Conservation (phyloP, 2,113 vertebrate species). For the Forbesichthys papilliferus region DNA sequence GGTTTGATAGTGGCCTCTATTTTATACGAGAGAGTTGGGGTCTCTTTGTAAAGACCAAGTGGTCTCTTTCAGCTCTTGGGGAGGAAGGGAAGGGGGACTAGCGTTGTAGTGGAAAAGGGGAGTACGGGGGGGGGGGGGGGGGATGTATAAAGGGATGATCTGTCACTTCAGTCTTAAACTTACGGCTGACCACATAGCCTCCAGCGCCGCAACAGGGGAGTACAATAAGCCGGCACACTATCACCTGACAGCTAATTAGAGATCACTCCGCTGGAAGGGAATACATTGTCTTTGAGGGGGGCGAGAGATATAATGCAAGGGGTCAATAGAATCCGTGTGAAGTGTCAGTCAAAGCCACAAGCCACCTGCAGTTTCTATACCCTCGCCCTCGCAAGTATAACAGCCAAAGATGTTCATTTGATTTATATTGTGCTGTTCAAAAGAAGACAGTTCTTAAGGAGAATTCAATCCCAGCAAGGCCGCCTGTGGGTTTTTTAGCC, state of each 20-base stretch:
- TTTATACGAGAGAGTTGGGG: constrained; percentile 54
- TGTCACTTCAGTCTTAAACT: constrained; percentile 67
- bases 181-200: constrained; percentile 72
- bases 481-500: constrained; percentile 3
- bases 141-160: constrained; percentile 63
- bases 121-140: constrained; percentile 16
- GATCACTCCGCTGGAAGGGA: constrained; percentile 73
- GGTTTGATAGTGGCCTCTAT: constrained; percentile 61
- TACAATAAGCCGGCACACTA: constrained; percentile 68
- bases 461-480: neutral
- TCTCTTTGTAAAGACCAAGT: constrained; percentile 75
- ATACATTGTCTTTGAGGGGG: constrained; percentile 71
- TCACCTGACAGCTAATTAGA: constrained; percentile 80
- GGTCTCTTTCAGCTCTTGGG: constrained; percentile 67
- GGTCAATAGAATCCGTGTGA: constrained; percentile 68
- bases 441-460: constrained; percentile 1
- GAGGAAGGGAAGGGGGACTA: constrained; percentile 5
- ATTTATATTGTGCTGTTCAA: neutral
- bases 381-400: neutral
- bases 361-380: constrained; percentile 50
- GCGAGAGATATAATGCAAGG: constrained; percentile 62
- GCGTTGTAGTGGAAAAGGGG: neutral
- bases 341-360: constrained; percentile 71
- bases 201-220: constrained; percentile 55
- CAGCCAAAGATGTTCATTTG: constrained; percentile 1